These are phyloP conservation scores for Camponotus floridanus DNA, from an alignment of 1,140 invertebrate genomes.

Conservation along the genomic window DNA sequence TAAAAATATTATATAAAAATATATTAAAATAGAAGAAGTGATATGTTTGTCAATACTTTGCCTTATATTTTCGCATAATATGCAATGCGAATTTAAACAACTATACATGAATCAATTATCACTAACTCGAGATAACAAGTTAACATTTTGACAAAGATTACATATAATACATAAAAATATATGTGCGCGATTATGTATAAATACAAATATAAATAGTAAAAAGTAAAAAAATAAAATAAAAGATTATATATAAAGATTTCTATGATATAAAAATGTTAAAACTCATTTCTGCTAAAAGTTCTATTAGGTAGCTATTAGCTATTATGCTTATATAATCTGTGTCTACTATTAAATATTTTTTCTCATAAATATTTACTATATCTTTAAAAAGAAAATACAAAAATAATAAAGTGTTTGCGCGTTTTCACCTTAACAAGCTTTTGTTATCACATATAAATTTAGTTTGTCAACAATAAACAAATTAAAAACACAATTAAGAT, in stretches of 20 bases:
- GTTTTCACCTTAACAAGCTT: not conserved
- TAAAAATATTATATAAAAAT: not conserved
- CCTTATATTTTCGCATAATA: not conserved
- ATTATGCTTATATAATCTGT: not conserved
- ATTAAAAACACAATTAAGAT: constrained; percentile 16
- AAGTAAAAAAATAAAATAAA: too few species aligned
- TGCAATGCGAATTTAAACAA: not conserved
- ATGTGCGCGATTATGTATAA: not conserved
- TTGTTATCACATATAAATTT: not conserved
- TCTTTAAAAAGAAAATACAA: not conserved
- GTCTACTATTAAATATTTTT: not conserved
- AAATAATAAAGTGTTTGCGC: not conserved
- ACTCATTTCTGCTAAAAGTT: not conserved
- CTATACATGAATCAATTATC: not conserved
- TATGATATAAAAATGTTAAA: not conserved
- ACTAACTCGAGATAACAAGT: not conserved
- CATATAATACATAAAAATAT: not conserved
- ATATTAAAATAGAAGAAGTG: not conserved
- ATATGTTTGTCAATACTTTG: not conserved
- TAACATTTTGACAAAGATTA: not conserved
- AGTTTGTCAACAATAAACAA: not conserved
- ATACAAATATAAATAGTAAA: not conserved
- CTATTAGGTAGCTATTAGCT: not conserved
- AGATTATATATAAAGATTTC: not conserved
- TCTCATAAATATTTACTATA: not conserved